Percentiles rank a stretch among this genome's conserved stretches.
Conservation (phyloP, 2,888 invertebrate species). For the Pilophorus perplexus region DNA sequence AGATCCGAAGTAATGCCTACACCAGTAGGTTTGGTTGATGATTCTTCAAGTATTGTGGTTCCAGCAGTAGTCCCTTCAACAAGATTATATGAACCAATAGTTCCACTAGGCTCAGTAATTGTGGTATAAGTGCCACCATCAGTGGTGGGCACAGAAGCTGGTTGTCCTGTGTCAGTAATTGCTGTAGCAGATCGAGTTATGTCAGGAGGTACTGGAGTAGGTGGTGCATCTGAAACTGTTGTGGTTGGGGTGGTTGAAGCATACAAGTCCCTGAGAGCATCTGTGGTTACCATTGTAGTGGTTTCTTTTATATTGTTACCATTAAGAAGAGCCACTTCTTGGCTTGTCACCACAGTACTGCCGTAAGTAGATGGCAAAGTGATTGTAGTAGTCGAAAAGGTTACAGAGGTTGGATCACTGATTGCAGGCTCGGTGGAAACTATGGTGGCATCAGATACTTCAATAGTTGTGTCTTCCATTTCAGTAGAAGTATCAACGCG, state of each 20-base stretch:
- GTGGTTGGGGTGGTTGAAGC: too few relatives aligned
- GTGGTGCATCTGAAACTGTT: too few relatives aligned
- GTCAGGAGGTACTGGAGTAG: not conserved
- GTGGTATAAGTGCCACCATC: too few relatives aligned
- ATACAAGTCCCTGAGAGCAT: too few relatives aligned
- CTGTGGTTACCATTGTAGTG: too few relatives aligned
- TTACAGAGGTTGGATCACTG: too few relatives aligned
- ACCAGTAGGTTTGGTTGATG: not conserved
- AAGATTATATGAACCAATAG: not conserved
- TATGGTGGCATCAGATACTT: not conserved
- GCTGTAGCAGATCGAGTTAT: not conserved
- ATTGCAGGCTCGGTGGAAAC: too few relatives aligned
- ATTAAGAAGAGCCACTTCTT: too few relatives aligned
- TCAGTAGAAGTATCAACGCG: not conserved
- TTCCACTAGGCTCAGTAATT: not conserved
- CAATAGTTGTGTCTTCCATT: not conserved
- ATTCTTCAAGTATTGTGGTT: not conserved
- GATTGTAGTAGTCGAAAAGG: not conserved
- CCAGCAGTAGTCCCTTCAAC: not conserved
- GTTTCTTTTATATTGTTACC: too few relatives aligned
- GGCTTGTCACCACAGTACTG: too few relatives aligned
- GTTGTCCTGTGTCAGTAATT: slow-evolving; percentile 4
- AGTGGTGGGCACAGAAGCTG: not conserved
- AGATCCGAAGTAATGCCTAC: not conserved
- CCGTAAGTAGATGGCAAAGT: not conserved